Conservation (phyloP, 2,113 vertebrate species). For the Mormoops blainvillei region DNA sequence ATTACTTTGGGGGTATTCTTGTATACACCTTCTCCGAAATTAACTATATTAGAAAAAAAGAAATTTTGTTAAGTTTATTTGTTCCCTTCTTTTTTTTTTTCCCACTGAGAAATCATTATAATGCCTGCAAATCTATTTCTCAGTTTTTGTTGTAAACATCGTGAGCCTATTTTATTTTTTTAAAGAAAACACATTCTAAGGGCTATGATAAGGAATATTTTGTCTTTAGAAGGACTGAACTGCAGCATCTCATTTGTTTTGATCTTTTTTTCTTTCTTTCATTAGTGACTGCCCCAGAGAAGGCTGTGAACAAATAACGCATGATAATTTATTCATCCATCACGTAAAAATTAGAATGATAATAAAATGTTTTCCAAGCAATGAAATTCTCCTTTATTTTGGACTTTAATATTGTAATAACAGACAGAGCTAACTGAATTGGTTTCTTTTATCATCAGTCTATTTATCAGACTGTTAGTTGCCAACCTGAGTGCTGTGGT, state of each 20-base stretch:
- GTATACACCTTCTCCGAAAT: background rate
- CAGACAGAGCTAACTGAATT: background rate
- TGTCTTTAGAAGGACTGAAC: background rate
- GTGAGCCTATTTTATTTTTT: background rate
- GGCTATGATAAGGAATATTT: background rate
- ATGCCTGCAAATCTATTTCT: background rate
- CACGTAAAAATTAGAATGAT: background rate
- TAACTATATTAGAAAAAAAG: background rate
- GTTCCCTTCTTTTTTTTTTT: background rate
- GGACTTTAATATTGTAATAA: background rate
- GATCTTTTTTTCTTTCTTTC: background rate
- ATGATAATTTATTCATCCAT: background rate
- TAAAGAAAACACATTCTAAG: background rate
- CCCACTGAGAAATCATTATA: background rate
- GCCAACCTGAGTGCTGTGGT: background rate
- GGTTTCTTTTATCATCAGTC: background rate
- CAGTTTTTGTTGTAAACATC: background rate
- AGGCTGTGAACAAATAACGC: background rate
- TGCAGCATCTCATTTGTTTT: background rate
- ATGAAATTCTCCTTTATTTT: background rate
- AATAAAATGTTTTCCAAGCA: background rate
- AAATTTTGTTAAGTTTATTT: background rate
- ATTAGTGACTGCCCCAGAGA: background rate
- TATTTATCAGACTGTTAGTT: background rate
- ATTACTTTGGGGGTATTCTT: background rate